Base-by-base conservation (phyloP, 2,888 invertebrate species). In the Dendrolimus pini region DNA sequence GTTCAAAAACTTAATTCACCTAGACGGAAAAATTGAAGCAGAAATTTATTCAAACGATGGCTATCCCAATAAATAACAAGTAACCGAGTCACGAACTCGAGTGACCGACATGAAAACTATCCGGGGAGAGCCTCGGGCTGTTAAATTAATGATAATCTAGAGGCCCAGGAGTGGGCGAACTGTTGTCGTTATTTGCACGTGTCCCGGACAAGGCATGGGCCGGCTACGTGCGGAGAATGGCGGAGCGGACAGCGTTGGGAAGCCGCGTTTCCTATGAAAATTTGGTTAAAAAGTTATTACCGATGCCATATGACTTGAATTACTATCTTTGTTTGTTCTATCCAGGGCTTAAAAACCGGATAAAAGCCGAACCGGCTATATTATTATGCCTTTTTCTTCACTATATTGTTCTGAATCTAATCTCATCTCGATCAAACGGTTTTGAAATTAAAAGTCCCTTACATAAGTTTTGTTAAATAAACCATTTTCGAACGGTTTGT, bases 91-190 rank as follows among this genome's bases (percentile, higher is more conserved):
- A 76, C 75, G 77, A 72, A 66, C 68, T 62, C 61, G 58, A 69
- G 62, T 70, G 72, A 67, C 70, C 71, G 62, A 63, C 62, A 59
- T 63, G 60, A 62, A 62, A 71, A 70, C 72, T 72, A 69, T 67
- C 71, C 65, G 65, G 68, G 66, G 71, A 68, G 62, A 58, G 65
- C 69, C 67, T 69, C 62, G 55, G 66, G 68, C 79, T 77, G 78
- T 83, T 79, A 83, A 82, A 82, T 82, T 83, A 82, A 83, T 82
- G 84, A 80, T 82, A 82, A 82, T 79, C 78, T 73, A 77, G 71
- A 68, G 66, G 72, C 67, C 69, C 67, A 67, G 69, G 66, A 64
- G 56, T 69, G 65, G 72, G 70, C 65, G 65, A 78, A 80, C 77
- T 82, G 78, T 74, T 74, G 77, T 73, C 82, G 77, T 85, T 84